Conservation (phyloP, 1,140 invertebrate species). For the Lepidurus couesii region DNA sequence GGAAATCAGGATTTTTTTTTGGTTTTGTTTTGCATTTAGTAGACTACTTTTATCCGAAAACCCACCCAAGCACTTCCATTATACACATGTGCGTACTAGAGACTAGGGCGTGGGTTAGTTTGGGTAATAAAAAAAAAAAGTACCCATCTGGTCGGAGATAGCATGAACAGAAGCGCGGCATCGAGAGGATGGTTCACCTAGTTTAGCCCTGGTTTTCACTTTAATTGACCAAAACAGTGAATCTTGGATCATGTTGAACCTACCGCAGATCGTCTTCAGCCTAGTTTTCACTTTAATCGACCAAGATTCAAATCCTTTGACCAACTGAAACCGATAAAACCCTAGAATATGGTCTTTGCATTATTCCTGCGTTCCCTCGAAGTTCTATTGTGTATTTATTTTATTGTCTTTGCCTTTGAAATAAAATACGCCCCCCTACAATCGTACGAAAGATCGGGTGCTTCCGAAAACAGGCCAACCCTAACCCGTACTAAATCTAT, state of each 20-base stretch:
- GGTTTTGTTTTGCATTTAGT: neutral
- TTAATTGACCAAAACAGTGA: constrained; percentile 1
- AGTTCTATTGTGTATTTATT: too few species aligned
- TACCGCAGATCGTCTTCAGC: neutral
- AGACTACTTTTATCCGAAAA: too few species aligned
- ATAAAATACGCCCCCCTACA: neutral
- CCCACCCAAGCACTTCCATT: neutral
- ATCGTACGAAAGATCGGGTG: neutral
- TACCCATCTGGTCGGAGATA: neutral
- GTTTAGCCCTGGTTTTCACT: constrained; percentile 8
- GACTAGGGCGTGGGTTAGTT: neutral
- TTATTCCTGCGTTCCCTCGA: too few species aligned
- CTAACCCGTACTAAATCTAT: neutral
- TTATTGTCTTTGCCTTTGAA: neutral
- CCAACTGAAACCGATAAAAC: neutral
- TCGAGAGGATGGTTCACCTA: neutral
- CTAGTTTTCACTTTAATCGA: constrained; percentile 1
- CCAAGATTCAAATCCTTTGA: neutral
- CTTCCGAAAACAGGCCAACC: neutral
- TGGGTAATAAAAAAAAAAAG: neutral
- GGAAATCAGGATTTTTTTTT: neutral
- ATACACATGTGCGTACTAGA: neutral
- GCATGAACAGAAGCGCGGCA: neutral
- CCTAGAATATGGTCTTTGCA: neutral
- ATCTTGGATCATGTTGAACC: neutral